These are phyloP conservation scores for Atlantisia rogersi DNA, from an alignment of 2,113 vertebrate genomes.

Conservation along the genomic window DNA sequence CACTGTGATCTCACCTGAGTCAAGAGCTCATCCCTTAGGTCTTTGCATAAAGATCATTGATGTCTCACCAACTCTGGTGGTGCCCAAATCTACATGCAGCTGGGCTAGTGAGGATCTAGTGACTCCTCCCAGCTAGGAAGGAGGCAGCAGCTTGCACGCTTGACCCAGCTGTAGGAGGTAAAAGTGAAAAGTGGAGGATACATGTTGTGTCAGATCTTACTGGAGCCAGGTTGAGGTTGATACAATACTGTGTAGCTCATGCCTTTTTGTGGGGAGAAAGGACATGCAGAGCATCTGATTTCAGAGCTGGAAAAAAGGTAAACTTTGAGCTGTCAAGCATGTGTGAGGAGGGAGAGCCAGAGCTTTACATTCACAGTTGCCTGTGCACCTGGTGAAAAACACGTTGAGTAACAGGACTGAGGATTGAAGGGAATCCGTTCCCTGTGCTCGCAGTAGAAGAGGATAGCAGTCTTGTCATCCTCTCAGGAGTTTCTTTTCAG, in stretches of 20 bases:
- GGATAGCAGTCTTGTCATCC: neutral
- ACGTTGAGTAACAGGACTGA: neutral
- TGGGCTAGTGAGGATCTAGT: neutral
- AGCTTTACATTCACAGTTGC: rapidly evolving
- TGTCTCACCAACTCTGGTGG: neutral
- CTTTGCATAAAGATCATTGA: neutral
- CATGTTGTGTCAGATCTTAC: neutral
- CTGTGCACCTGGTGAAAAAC: neutral
- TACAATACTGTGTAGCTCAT: neutral
- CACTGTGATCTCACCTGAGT: neutral
- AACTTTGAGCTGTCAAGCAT: neutral
- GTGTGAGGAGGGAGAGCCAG: neutral
- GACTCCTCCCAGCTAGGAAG: neutral
- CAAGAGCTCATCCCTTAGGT: neutral
- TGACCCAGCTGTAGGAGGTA: neutral
- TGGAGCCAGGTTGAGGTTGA: neutral
- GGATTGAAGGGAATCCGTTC: neutral
- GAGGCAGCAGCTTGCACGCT: neutral
- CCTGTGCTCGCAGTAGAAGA: neutral
- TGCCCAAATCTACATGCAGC: neutral
- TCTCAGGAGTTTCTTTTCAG: conserved; percentile 6
- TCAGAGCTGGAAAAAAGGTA: neutral
- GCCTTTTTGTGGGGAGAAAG: neutral
- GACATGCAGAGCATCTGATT: neutral
- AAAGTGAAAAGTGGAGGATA: neutral